phyloP scores from a whole-genome alignment of 1,140 invertebrate species.

The Heliconius melpomene region DNA sequence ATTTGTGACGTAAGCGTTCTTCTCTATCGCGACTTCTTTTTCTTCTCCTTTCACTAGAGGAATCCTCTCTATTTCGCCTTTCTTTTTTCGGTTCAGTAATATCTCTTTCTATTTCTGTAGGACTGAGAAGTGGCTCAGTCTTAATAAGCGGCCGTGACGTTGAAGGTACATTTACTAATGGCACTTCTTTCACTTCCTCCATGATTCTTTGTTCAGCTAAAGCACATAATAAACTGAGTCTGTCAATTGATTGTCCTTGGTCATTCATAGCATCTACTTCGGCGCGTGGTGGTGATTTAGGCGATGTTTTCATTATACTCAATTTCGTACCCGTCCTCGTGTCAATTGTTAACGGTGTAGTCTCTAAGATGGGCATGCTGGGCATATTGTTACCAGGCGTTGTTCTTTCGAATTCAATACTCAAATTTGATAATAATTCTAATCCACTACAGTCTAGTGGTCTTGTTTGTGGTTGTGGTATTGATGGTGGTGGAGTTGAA shows the following conservation, averaged over 20 bases:
- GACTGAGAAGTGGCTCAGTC: conserved; percentile 64
- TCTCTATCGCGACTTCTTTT: conserved; percentile 67
- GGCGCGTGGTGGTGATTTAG: conserved; percentile 67
- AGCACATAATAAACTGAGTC: conserved; percentile 90
- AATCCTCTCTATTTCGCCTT: conserved; percentile 67
- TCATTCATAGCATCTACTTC: conserved; percentile 58
- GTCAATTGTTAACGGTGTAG: conserved; percentile 63
- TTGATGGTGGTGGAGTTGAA: conserved; percentile 48
- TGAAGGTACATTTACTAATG: conserved; percentile 45
- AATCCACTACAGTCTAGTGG: conserved; percentile 88
- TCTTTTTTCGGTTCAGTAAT: conserved; percentile 62
- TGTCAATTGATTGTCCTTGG: conserved; percentile 81
- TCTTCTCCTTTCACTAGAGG: conserved; percentile 63
- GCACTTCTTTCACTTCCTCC: conserved; percentile 84
- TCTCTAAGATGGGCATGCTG: conserved; percentile 58
- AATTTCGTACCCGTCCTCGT: conserved; percentile 64
- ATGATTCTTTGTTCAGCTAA: conserved; percentile 91
- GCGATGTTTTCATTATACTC: conserved; percentile 76
- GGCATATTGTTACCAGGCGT: conserved; percentile 57
- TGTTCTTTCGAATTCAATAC: conserved; percentile 86
- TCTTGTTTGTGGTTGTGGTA: conserved; percentile 48
- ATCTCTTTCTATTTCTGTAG: conserved; percentile 55
- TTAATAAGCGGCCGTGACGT: conserved; percentile 66
- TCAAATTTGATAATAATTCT: conserved; percentile 89
- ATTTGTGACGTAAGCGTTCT: conserved; percentile 67